Evolutionary conservation across 1,140 invertebrate species (phyloP).

Genomic region (Paraescarpia echinospica): DNA sequence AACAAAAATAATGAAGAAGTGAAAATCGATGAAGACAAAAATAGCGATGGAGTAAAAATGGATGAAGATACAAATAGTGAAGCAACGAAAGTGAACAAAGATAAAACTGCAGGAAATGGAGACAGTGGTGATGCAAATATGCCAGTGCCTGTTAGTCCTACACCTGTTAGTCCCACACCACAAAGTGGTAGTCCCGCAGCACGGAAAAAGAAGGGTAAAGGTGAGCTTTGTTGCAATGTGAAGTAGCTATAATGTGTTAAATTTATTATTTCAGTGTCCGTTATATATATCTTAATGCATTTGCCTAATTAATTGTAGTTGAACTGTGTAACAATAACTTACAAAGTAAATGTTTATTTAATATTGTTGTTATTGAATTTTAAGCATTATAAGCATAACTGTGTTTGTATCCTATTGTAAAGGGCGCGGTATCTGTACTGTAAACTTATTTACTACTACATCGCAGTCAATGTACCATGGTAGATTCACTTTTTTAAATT

Average conservation of each 20-base stretch:
- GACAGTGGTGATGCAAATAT: not conserved
- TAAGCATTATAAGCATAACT: not conserved
- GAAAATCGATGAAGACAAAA: not conserved
- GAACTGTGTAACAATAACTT: not conserved
- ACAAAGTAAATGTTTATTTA: not conserved
- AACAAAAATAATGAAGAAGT: not conserved
- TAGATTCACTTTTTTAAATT: no score
- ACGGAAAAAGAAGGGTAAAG: not conserved
- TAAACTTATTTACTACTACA: no score
- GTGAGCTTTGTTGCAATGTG: not conserved
- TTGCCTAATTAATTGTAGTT: no score
- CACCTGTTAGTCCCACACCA: not conserved
- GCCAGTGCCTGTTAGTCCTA: not conserved
- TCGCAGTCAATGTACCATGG: no score
- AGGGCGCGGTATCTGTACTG: no score
- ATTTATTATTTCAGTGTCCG: constrained; percentile 44
- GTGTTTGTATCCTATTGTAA: not conserved
- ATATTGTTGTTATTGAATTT: not conserved
- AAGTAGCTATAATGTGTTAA: not conserved
- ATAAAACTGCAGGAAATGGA: not conserved
- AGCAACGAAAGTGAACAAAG: not conserved
- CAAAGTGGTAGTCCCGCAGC: not conserved
- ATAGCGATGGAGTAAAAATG: not conserved
- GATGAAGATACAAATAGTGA: not conserved
- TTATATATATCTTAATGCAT: no score